Base-by-base conservation (phyloP, 2,888 invertebrate species). In the Athrips mouffetella region DNA sequence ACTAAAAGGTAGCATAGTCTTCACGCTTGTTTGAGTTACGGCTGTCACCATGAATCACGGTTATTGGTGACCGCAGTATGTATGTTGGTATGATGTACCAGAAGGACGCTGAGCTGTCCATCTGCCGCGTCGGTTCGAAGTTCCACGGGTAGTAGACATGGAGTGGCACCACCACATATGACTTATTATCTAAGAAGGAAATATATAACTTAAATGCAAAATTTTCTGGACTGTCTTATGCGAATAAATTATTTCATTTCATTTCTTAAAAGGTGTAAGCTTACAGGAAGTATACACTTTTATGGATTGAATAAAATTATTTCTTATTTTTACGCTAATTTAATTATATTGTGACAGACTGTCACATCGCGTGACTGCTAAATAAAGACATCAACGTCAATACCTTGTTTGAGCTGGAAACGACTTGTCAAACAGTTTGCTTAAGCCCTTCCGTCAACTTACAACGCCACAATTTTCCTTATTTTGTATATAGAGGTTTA, bases 261-360 rank as follows among this genome's bases (percentile, higher is more conserved):
- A n/a, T n/a, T n/a, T n/a, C n/a, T n/a, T n/a, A n/a, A n/a, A n/a
- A n/a, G n/a, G n/a, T n/a, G n/a, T n/a, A n/a, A n/a, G n/a, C n/a
- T n/a, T n/a, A n/a, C 18, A 37, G 37, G 37, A 37, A 37, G 50
- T 42, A 53, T 39, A 40, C 29, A 48, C 47, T 30, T 42, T 33
- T 37, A n/a, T 37, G 13, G n/a, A 6, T 37, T 21, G 11, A 37
- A 21, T 37, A 20, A 8, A 18, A 18, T n/a, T 21, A 18, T 18
- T 37, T 11, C 18, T 20, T 37, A n/a, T 37, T 37, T 35, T 18
- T n/a, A n/a, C n/a, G n/a, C n/a, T 37, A 11, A 37, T 20, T 37
- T 37, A 37, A 37, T 37, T 18, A 18, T 21, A 11, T 37, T 21
- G 18, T 37, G 37, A 11, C n/a, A n/a, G n/a, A n/a, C 21, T 10